These are phyloP conservation scores for Elmis aenea DNA, from an alignment of 2,888 invertebrate species.

Conservation along the genomic window DNA sequence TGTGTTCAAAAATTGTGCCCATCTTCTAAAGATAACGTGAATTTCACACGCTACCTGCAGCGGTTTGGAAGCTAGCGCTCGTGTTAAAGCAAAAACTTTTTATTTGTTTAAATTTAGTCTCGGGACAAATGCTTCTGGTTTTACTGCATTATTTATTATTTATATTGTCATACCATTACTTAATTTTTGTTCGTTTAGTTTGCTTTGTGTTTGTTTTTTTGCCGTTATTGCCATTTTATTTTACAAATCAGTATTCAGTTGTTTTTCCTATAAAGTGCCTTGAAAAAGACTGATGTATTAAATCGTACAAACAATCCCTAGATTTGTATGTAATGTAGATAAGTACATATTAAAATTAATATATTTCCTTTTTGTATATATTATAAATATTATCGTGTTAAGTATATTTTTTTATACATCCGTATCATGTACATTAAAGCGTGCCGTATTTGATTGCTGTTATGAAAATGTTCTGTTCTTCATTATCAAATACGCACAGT, in stretches of 20 bases:
- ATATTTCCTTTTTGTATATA: slow-evolving; percentile 19
- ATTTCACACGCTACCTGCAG: too few species aligned
- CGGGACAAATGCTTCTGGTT: too few species aligned
- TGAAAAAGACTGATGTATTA: slow-evolving; percentile 12
- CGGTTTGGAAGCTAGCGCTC: too few species aligned
- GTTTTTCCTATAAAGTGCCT: slow-evolving; percentile 7
- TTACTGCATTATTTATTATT: neutral
- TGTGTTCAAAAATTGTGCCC: too few species aligned
- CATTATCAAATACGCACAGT: slow-evolving; percentile 23
- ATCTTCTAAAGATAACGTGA: too few species aligned
- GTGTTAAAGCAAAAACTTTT: too few species aligned
- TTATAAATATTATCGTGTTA: slow-evolving; percentile 2
- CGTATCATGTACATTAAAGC: too few species aligned
- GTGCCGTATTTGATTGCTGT: too few species aligned
- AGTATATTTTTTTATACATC: slow-evolving; percentile 11
- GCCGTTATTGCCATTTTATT: neutral
- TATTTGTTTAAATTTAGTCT: too few species aligned
- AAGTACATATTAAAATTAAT: slow-evolving; percentile 23
- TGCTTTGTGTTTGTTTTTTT: slow-evolving; percentile 1
- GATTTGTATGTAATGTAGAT: slow-evolving; percentile 24
- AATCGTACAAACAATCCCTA: slow-evolving; percentile 19
- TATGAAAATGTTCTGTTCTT: too few species aligned
- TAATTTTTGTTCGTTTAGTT: neutral
- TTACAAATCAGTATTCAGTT: neutral
- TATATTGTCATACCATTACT: neutral